Base-by-base conservation (phyloP, 1,140 invertebrate genomes). In the Phenacoccus solenopsis region DNA sequence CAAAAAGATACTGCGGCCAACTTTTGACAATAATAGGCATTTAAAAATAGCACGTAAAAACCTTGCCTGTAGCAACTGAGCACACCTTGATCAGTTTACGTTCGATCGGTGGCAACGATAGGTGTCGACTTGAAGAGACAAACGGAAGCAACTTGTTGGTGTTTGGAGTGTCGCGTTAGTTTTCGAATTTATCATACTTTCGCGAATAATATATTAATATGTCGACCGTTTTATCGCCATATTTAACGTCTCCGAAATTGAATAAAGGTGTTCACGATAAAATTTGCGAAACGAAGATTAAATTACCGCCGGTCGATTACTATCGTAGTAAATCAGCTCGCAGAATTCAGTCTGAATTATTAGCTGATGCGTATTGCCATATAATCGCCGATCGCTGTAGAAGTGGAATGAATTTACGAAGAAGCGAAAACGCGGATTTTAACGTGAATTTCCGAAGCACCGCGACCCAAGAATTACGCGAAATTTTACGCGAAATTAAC, bases 321-420 rank as follows among this genome's bases (percentile, higher is more conserved):
- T 61, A 10, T 25, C 56, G 27, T 30, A 68, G 59, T 9, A 61
- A 67, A 21, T 67, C 71, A 0, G 72, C 71, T 13, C 25, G 72
- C 7, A 35, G 69, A n/a, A 72, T 73, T 24, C 28, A 70, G 59
- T 64, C 71, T 1, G 30, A 73, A 69, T 25, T 73, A 16, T 30
- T 73, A 28, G 71, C 69, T 13, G 71, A 73, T 27, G 30, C 49
- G 16, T 72, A 71, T 35, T 28, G 72, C 22, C 68, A 72, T n/a
- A 68, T 70, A 67, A 70, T 71, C 28, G 24, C 28, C 13, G 69
- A 72, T 16, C 3, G 57, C 12, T 25, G 38, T 20, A 35, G 28
- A 28, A 27, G 56, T 20, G 28, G n/a, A 20, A 10, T 20, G 35
- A 64, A 64, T 24, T 24, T 64, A 24, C 10, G 21, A 25, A 64